Conservation (phyloP, 2,888 invertebrate genomes). For the Agonopterix heracliana region DNA sequence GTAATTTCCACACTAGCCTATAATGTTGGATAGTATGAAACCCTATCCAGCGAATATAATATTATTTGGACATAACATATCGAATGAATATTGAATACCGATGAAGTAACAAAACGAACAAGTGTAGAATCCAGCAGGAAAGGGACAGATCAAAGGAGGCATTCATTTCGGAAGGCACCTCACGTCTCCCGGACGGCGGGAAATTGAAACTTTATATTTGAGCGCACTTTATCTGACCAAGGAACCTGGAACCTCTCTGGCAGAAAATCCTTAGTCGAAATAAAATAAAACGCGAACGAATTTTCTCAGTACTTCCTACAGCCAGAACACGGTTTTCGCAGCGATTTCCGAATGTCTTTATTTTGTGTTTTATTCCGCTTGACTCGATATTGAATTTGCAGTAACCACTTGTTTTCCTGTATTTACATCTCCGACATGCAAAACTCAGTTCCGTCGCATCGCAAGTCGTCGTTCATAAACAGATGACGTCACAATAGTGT, state of each 20-base stretch:
- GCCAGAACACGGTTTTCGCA: constrained; percentile 38
- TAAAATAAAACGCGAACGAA: constrained; percentile 55
- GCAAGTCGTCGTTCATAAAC: too few species aligned
- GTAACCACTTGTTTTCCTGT: constrained; percentile 4
- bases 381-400: constrained; percentile 8
- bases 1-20: too few species aligned
- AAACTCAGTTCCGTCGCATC: too few species aligned
- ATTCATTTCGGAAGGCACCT: constrained; percentile 44
- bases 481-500: too few species aligned
- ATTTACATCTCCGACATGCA: too few species aligned
- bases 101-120: constrained; percentile 11
- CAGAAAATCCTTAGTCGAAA: constrained; percentile 55
- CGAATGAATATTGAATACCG: constrained; percentile 4
- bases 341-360: constrained; percentile 37
- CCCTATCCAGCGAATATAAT: too few species aligned
- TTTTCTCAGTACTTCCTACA: constrained; percentile 44
- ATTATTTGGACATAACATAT: not conserved
- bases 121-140: constrained; percentile 21
- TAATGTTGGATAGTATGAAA: too few species aligned
- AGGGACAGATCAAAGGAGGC: constrained; percentile 41
- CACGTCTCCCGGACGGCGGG: constrained; percentile 50
- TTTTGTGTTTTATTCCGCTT: constrained; percentile 11
- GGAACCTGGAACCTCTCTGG: constrained; percentile 46
- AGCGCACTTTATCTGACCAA: constrained; percentile 65
- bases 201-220: constrained; percentile 74